phyloP scores from a whole-genome alignment of 2,797 vertebrate species.

The Lithobates sylvaticus region DNA sequence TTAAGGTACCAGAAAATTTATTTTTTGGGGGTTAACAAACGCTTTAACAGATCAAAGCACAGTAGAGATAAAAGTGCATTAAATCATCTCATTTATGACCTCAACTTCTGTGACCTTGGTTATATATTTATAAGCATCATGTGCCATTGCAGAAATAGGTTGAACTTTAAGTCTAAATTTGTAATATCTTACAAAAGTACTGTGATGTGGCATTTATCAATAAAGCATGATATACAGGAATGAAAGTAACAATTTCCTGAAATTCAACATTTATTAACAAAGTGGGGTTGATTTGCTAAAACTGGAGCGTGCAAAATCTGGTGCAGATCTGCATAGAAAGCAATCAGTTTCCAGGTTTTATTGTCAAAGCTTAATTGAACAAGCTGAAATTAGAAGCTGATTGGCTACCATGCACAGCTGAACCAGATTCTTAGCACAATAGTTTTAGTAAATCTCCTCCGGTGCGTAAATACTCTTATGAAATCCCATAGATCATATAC shows the following conservation, averaged over 20 bases:
- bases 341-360: too few relatives aligned
- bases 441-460: too few relatives aligned
- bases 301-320: too few relatives aligned
- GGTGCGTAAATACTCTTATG: background rate
- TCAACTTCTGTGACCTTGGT: background rate
- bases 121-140: background rate
- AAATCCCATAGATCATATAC: background rate
- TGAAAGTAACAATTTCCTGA: background rate
- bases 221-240: background rate
- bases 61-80: background rate
- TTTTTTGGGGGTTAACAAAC: too few relatives aligned
- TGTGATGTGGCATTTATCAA: background rate
- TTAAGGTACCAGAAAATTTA: too few relatives aligned
- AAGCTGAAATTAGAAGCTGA: too few relatives aligned
- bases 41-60: slow-evolving; percentile 1
- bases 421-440: too few relatives aligned
- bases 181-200: background rate
- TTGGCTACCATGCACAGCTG: too few relatives aligned
- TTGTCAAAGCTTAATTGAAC: too few relatives aligned
- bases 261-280: background rate
- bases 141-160: background rate
- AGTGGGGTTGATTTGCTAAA: too few relatives aligned
- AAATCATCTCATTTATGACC: background rate
- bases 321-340: too few relatives aligned
- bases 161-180: too few relatives aligned